phyloP scores from a whole-genome alignment of 2,888 invertebrate species.

The Coenonympha arcania region DNA sequence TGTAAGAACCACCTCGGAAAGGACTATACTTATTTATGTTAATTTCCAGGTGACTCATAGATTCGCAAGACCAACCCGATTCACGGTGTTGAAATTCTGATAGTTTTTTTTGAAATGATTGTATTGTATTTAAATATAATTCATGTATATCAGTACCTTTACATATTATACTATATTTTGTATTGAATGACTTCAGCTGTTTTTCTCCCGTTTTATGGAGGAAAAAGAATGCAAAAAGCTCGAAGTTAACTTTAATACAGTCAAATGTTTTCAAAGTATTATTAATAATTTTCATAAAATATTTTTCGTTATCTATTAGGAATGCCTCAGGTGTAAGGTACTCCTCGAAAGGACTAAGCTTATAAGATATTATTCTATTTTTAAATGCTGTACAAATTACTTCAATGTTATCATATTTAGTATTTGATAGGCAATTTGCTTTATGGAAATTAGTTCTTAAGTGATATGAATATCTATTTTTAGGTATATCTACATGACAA shows the following conservation, averaged over 20 bases:
- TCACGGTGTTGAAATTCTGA: not conserved
- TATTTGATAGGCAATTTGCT: not conserved
- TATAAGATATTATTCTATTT: slow-evolving; percentile 23
- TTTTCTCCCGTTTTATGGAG: slow-evolving; percentile 8
- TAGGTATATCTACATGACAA: too few species aligned
- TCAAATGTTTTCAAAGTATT: slow-evolving; percentile 9
- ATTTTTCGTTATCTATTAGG: slow-evolving; percentile 6
- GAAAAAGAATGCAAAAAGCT: slow-evolving; percentile 13
- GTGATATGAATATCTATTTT: too few species aligned
- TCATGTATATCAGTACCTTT: not conserved
- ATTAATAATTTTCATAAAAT: slow-evolving; percentile 10
- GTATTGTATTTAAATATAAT: not conserved
- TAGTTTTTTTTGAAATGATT: not conserved
- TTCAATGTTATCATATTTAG: slow-evolving; percentile 13
- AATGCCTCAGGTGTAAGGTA: slow-evolving; percentile 14
- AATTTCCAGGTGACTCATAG: not conserved
- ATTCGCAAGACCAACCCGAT: not conserved
- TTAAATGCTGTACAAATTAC: slow-evolving; percentile 23
- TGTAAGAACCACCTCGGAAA: not conserved
- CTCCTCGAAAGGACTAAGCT: slow-evolving; percentile 13
- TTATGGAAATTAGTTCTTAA: not conserved
- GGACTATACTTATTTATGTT: not conserved
- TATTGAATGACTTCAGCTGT: slow-evolving; percentile 19
- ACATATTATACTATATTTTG: slow-evolving; percentile 3
- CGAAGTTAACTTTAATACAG: slow-evolving; percentile 19